Evolutionary conservation across 2,113 vertebrate species (phyloP), one percentile per base, ranked within the genome.

Genomic region (Rhagologus leucostigma): DNA sequence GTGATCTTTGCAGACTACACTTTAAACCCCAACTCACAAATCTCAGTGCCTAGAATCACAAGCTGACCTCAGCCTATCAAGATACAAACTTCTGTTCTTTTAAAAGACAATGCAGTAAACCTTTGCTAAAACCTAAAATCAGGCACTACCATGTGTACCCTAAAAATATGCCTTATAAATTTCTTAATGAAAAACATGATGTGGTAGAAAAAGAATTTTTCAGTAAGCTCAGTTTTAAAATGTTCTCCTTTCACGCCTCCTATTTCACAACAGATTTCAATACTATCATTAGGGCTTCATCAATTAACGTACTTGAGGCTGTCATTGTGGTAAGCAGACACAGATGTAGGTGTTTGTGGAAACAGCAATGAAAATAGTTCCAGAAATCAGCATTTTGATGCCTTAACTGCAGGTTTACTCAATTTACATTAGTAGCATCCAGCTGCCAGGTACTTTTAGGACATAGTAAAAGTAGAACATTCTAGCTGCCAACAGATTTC

Each of bases 161-260:
- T 46, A 39, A 63, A 70, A n/a, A 17, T 4, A 37, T 0, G 0
- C 8, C 46, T 87, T 52, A 9, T 5, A 32, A 22, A 21, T 65
- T 49, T 86, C 42, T 80, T 56, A 73, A 47, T 21, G 4, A 71
- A 82, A 89, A 84, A 64, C 1, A 15, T 32, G 7, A 21, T 39
- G 53, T 0, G 6, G 9, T 44, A n/a, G 41, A 65, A 76, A 84
- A 79, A 24, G 4, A n/a, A 18, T 13, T 68, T 68, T 56, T 30
- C 42, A 44, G 16, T 59, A 78, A 75, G 5, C 13, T 70, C 42
- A 69, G 60, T 42, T 71, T 56, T 68, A 32, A 89, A 78, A 49
- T 15, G 6, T 52, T 87, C 13, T 62, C 6, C 9, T 62, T 86
- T 53, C 37, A 16, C 3, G 0, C 9, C 62, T 23, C 29, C 12